These are phyloP conservation scores for Platalea minor DNA, from an alignment of 2,797 vertebrate species.

Conservation along the genomic window DNA sequence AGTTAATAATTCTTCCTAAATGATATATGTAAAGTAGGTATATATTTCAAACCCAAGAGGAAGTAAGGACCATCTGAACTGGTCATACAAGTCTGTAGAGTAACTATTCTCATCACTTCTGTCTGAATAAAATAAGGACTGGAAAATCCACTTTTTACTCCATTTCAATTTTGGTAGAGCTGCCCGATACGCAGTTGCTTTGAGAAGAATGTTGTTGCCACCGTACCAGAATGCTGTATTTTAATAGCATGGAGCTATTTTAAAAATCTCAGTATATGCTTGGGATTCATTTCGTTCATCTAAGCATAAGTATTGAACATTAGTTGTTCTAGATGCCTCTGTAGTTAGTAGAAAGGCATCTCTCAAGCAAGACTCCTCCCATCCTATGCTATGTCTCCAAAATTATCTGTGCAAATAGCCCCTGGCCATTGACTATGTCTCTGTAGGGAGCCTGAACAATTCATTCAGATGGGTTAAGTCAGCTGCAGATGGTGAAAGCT, in stretches of 20 bases:
- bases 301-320: not conserved
- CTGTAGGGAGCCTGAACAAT: not conserved
- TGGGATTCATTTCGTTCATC: not conserved
- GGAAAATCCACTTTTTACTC: not conserved
- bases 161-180: not conserved
- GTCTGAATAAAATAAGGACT: not conserved
- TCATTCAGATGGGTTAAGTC: not conserved
- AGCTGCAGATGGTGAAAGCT: not conserved
- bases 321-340: not conserved
- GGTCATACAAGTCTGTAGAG: not conserved
- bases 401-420: not conserved
- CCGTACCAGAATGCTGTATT: not conserved
- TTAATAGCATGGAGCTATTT: not conserved
- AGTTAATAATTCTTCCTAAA: not conserved
- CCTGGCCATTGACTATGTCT: not conserved
- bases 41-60: not conserved
- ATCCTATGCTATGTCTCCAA: not conserved
- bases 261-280: not conserved
- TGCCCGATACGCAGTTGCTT: not conserved
- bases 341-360: not conserved
- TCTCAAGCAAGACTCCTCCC: not conserved
- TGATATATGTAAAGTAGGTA: not conserved
- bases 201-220: not conserved
- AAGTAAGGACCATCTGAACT: not conserved
- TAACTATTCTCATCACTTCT: not conserved